A percentile compares a stretch with the other conserved stretches of the same genome.
Evolutionary conservation across 1,140 invertebrate genomes (phyloP).

Genomic region (Atta cephalotes): DNA sequence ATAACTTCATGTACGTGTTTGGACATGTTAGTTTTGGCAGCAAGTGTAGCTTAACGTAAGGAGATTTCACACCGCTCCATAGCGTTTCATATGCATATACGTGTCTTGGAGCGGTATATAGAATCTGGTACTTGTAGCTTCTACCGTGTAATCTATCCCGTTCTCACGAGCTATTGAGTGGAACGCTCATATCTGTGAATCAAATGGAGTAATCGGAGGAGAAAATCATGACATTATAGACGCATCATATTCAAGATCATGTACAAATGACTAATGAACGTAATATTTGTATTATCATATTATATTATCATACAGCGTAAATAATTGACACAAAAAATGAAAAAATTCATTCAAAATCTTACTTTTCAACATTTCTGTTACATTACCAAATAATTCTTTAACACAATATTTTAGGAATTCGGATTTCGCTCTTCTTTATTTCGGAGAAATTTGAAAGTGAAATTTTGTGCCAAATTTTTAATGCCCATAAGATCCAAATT

Average conservation of each 20-base stretch:
- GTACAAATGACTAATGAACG: constrained; percentile 35
- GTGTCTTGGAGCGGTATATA: constrained; percentile 41
- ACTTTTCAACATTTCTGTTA: too few relatives aligned
- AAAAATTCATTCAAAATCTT: too few relatives aligned
- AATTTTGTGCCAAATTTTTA: too few relatives aligned
- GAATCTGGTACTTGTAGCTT: constrained; percentile 49
- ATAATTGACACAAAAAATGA: too few relatives aligned
- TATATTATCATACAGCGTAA: background rate
- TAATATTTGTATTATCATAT: background rate
- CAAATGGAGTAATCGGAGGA: constrained; percentile 62
- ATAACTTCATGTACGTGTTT: constrained; percentile 24
- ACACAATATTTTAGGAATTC: too few relatives aligned
- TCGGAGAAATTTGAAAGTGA: too few relatives aligned
- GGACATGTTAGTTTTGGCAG: constrained; percentile 51
- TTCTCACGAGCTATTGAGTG: constrained; percentile 64
- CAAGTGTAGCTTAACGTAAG: constrained; percentile 48
- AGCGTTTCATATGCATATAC: constrained; percentile 44
- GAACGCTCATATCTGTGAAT: constrained; percentile 60
- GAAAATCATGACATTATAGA: constrained; percentile 10
- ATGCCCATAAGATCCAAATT: too few relatives aligned
- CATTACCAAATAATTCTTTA: too few relatives aligned
- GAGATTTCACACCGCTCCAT: constrained; percentile 52
- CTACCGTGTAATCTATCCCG: constrained; percentile 62
- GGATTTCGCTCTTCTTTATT: too few relatives aligned
- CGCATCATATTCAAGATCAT: constrained; percentile 18